A percentile compares a stretch with the other conserved stretches of the same genome.
Conservation (phyloP, 1,140 invertebrate genomes). For the Lordiphosa mommai region DNA sequence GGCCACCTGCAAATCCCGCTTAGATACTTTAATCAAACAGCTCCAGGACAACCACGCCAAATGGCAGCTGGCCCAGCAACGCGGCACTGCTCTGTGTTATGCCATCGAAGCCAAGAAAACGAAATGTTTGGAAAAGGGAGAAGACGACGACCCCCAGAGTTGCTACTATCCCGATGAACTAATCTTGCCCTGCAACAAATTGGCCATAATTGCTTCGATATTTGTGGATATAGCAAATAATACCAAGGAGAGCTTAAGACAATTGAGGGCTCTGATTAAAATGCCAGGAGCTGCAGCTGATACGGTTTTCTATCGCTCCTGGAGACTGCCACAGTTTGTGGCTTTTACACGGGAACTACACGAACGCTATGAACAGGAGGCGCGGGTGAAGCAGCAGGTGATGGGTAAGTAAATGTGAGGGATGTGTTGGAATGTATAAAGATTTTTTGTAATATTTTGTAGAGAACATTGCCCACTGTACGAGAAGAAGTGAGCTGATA, state of each 20-base stretch:
- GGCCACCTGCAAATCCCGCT: constrained; percentile 38
- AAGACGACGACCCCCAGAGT: neutral
- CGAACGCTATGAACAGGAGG: constrained; percentile 53
- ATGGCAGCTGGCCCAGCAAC: constrained; percentile 68
- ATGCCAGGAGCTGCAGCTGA: constrained; percentile 29
- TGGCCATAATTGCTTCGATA: constrained; percentile 59
- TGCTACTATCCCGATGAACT: constrained; percentile 51
- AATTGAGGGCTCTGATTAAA: constrained; percentile 41
- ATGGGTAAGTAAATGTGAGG: constrained; percentile 29
- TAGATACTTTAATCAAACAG: constrained; percentile 39
- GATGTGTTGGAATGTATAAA: neutral
- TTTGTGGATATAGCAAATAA: constrained; percentile 62
- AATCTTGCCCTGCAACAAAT: constrained; percentile 42
- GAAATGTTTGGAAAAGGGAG: constrained; percentile 37
- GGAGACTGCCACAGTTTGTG: constrained; percentile 58
- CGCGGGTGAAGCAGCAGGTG: constrained; percentile 42
- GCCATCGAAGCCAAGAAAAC: constrained; percentile 65
- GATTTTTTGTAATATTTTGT: neutral
- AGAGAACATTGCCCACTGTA: constrained; percentile 65
- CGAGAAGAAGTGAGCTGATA: constrained; percentile 40
- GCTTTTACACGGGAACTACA: constrained; percentile 42
- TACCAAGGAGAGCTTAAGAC: constrained; percentile 38
- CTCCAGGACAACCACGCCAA: constrained; percentile 59
- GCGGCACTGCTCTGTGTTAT: constrained; percentile 57
- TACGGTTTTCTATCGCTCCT: constrained; percentile 52